Evolutionary conservation across 2,113 vertebrate genomes (phyloP).

Genomic region (Recurvirostra avosetta): DNA sequence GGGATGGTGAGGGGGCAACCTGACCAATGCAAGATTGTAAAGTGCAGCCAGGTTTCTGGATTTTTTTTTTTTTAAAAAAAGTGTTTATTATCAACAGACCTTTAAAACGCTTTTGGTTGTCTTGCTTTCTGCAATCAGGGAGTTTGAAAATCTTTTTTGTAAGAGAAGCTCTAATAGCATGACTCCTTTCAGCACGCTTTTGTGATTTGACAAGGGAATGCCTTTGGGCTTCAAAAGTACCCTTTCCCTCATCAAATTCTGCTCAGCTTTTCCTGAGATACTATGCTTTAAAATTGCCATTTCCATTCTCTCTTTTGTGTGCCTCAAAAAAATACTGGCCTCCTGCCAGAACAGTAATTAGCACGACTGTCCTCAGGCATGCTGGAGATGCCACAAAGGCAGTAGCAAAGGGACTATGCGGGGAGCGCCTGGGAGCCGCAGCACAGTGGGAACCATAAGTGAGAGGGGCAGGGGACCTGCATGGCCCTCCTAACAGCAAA

Average conservation of each 20-base stretch:
- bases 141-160: background rate
- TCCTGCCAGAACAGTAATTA: background rate
- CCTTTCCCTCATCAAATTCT: background rate
- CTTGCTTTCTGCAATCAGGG: background rate
- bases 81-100: background rate
- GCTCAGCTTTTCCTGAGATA: background rate
- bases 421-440: background rate
- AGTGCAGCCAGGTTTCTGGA: background rate
- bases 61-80: no score
- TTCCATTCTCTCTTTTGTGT: background rate
- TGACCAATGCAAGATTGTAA: background rate
- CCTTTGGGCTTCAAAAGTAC: background rate
- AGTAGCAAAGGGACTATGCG: rapidly evolving
- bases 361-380: background rate
- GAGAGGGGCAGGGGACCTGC: background rate
- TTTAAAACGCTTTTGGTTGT: background rate
- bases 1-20: background rate
- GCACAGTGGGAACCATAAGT: background rate
- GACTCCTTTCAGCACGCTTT: background rate
- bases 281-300: background rate
- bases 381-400: background rate
- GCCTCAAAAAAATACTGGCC: background rate
- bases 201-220: background rate
- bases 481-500: background rate
- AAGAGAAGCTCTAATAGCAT: background rate